Evolutionary conservation across 2,113 vertebrate species (phyloP).

Genomic region (Pipra filicauda): DNA sequence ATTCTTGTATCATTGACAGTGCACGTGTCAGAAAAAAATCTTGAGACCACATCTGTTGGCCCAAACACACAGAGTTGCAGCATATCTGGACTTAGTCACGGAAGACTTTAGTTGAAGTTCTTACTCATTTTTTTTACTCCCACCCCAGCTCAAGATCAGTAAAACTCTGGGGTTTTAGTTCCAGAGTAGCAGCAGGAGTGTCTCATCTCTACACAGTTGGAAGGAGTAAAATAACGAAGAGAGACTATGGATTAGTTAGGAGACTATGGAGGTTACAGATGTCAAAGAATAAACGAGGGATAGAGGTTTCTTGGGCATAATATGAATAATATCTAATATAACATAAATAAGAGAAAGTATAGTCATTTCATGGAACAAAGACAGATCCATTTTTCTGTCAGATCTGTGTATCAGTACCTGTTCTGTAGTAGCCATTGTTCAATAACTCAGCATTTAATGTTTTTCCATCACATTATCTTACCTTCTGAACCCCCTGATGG

Average conservation of each 20-base stretch:
- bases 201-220: neutral
- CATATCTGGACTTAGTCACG: neutral
- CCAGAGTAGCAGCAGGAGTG: neutral
- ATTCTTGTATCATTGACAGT: neutral
- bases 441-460: neutral
- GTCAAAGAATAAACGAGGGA: neutral
- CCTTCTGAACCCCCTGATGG: neutral
- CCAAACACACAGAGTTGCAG: neutral
- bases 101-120: neutral
- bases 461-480: neutral
- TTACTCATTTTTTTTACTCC: neutral
- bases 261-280: neutral
- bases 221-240: neutral
- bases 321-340: neutral
- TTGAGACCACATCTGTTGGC: neutral
- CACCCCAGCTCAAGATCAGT: neutral
- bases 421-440: neutral
- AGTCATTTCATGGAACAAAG: neutral
- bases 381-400: neutral
- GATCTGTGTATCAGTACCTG: neutral
- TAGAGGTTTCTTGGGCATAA: neutral
- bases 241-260: neutral
- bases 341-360: neutral
- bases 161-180: neutral
- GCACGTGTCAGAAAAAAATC: neutral